Evolutionary conservation across 2,797 vertebrate genomes (phyloP), one percentile per base, ranked within the genome.

Genomic region (Anguilla pacifica): DNA sequence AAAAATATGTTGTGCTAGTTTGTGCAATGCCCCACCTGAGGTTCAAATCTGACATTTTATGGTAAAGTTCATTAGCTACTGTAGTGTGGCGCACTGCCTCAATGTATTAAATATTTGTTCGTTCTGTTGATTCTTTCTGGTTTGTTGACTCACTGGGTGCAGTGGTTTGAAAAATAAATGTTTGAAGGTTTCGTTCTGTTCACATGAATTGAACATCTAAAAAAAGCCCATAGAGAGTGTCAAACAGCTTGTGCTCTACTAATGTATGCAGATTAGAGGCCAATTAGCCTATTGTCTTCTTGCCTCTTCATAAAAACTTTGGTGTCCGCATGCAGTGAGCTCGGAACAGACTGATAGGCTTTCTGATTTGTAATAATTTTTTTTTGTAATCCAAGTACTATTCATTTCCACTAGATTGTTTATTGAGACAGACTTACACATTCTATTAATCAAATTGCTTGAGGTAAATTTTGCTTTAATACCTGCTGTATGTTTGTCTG

Each of bases 71-170:
- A 13, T 77, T 35, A 77, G 6, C 74, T 43, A 77, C 74, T n/a
- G n/a, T 4, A n/a, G 22, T 72, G 67, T 72, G 67, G 15, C 74
- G 19, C 15, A 39, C 74, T 77, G 39, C 74, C 74, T 17, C 13
- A 77, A 43, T 74, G 9, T 35, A 35, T 77, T 77, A 77, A 77
- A 77, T 77, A 77, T 77, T 77, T 77, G 35, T 43, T 77, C 74
- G 19, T 17, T 77, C 31, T 77, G 74, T 77, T 77, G 74, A 77
- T 77, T 6, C 5, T 39, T 43, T 35, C 35, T 28, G 74, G 35
- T 77, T 13, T 77, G 13, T 77, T 77, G 74, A 77, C 39, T 77
- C 74, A 77, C 39, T 39, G 74, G 74, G 74, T 77, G 74, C 35
- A 77, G 35, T 77, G 35, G 74, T 77, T 77, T 43, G 74, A 10